These are phyloP conservation scores for Oscheius myriophilus DNA, from an alignment of 2,888 invertebrate genomes.

Conservation along the genomic window DNA sequence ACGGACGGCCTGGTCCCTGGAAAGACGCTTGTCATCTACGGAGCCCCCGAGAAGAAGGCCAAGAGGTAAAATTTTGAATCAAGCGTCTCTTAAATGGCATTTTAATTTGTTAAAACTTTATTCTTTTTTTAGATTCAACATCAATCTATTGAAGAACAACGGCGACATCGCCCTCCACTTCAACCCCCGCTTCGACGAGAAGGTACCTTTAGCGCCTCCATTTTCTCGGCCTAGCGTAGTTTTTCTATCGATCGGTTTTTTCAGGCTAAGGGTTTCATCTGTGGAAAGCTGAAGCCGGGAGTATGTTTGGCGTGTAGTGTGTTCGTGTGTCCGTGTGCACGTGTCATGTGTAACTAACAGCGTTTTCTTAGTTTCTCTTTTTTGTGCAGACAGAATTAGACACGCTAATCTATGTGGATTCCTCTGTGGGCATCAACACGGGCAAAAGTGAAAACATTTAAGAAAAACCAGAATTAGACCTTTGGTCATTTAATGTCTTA, in stretches of 20 bases:
- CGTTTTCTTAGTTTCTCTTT: conserved; percentile 22
- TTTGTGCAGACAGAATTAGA: conserved; percentile 22
- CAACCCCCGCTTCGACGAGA: conserved; percentile 67
- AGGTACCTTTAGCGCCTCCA: conserved; percentile 40
- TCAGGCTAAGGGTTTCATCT: conserved; percentile 49
- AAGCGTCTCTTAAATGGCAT: background rate
- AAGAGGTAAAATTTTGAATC: conserved; percentile 54
- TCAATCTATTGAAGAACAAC: conserved; percentile 63
- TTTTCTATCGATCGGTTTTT: conserved; percentile 13
- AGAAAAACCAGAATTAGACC: too few species aligned
- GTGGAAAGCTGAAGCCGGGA: conserved; percentile 56
- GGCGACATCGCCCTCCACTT: conserved; percentile 66
- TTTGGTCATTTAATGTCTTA: too few species aligned
- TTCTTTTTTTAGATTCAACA: conserved; percentile 48
- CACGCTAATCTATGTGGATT: conserved; percentile 11
- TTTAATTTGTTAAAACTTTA: background rate
- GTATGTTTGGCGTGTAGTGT: conserved; percentile 42
- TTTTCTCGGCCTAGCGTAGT: background rate
- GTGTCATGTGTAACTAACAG: conserved; percentile 1
- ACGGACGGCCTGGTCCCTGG: conserved; percentile 58
- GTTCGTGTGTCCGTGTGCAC: background rate
- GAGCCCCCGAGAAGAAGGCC: conserved; percentile 61
- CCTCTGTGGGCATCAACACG: background rate
- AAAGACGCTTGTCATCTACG: conserved; percentile 58
- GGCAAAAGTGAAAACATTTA: background rate